Percentiles rank a stretch among this genome's conserved stretches.
Conservation (phyloP, 2,797 vertebrate species). For the Pachyuromys duprasi region DNA sequence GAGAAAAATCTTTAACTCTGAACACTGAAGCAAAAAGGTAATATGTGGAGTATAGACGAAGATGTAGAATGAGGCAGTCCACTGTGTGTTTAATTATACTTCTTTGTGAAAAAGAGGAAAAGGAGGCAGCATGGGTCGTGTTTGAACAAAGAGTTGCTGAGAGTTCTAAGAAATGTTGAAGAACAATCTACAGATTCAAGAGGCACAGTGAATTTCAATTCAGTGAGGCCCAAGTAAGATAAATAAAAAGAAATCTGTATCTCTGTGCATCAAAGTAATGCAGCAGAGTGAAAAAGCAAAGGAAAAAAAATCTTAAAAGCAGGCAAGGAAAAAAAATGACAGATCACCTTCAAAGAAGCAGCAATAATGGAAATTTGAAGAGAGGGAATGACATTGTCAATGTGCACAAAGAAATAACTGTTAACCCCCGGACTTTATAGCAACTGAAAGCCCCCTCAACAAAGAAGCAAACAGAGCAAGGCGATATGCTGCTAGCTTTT, state of each 20-base stretch:
- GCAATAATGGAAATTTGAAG: conserved; percentile 2
- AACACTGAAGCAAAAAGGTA: background rate
- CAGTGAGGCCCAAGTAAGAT: background rate
- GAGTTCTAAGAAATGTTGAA: conserved; percentile 27
- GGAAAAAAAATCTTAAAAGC: conserved; percentile 41
- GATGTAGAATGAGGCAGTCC: background rate
- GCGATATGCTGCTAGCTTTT: background rate
- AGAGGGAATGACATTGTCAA: background rate
- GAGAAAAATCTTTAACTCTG: conserved; percentile 2
- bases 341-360: conserved; percentile 41
- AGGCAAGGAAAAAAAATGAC: background rate
- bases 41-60: background rate
- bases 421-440: conserved; percentile 46
- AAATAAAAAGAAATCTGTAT: conserved; percentile 53
- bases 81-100: background rate
- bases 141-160: conserved; percentile 13
- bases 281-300: conserved; percentile 15
- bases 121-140: background rate
- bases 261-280: background rate
- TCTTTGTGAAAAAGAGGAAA: background rate
- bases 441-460: background rate
- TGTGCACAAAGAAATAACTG: background rate
- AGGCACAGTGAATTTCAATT: conserved; percentile 44
- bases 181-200: background rate
- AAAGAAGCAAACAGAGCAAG: background rate